Evolutionary conservation across 2,888 invertebrate genomes (phyloP).

Genomic region (Himalopsyche japonica): DNA sequence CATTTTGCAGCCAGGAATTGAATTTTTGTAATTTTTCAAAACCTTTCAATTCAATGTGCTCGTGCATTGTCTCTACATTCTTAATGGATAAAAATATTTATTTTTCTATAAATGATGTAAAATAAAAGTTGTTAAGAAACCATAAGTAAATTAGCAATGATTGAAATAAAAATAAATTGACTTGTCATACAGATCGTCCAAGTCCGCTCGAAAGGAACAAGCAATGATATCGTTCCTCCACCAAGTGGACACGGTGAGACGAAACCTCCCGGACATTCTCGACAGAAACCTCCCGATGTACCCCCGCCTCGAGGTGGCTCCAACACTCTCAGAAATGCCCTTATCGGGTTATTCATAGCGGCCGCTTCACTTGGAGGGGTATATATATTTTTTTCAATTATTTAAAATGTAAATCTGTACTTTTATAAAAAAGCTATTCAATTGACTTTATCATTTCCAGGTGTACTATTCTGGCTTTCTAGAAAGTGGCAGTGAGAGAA

Average conservation of each 20-base stretch:
- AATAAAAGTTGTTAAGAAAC: too few species aligned
- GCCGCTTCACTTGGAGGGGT: slow-evolving; percentile 54
- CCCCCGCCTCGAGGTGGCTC: not conserved
- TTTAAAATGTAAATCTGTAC: too few species aligned
- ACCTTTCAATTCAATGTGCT: too few species aligned
- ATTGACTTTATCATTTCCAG: slow-evolving; percentile 42
- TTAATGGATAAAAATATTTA: too few species aligned
- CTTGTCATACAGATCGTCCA: slow-evolving; percentile 30
- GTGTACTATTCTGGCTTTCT: slow-evolving; percentile 49
- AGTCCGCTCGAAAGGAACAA: slow-evolving; percentile 20
- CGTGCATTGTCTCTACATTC: too few species aligned
- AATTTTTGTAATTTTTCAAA: too few species aligned
- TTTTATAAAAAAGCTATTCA: not conserved
- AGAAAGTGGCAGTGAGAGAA: slow-evolving; percentile 41
- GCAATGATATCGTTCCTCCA: not conserved
- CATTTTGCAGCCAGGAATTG: too few species aligned
- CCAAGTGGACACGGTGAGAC: not conserved
- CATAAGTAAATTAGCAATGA: too few species aligned
- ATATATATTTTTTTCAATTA: slow-evolving; percentile 31
- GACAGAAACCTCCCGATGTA: not conserved
- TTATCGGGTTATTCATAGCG: slow-evolving; percentile 49
- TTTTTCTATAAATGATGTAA: too few species aligned
- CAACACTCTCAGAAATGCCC: slow-evolving; percentile 26
- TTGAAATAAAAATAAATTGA: too few species aligned
- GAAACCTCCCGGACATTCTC: slow-evolving; percentile 1